A percentile compares a stretch with the other conserved stretches of the same genome.
phyloP scores from a whole-genome alignment of 2,113 vertebrate genomes.

The Sphyrna mokarran region DNA sequence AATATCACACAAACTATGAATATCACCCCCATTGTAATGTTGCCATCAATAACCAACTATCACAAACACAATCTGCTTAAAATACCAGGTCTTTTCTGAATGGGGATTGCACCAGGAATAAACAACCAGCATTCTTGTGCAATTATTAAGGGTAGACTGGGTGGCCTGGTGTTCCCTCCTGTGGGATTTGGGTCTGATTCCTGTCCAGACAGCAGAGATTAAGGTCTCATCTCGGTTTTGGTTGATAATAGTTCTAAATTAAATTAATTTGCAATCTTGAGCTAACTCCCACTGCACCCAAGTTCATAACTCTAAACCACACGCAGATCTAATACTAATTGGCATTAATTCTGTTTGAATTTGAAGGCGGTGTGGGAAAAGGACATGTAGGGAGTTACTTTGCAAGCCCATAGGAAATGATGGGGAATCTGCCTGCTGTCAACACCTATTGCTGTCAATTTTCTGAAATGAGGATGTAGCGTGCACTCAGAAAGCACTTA shows the following conservation, averaged over 20 bases:
- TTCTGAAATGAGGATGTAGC: background rate
- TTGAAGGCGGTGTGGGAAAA: background rate
- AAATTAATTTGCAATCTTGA: background rate
- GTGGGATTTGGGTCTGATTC: background rate
- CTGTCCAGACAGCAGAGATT: background rate
- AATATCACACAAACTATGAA: background rate
- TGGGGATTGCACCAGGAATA: background rate
- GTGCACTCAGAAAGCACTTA: background rate
- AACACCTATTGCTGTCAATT: background rate
- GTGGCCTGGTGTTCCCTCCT: background rate
- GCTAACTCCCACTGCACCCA: background rate
- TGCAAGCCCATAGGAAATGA: background rate
- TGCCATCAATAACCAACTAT: background rate
- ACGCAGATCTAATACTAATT: background rate
- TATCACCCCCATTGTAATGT: background rate
- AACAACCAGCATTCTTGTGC: background rate
- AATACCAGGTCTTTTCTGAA: background rate
- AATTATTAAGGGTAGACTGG: conserved; percentile 8
- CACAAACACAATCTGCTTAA: background rate
- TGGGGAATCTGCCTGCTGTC: background rate
- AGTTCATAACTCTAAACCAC: background rate
- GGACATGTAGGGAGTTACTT: background rate
- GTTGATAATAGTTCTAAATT: background rate
- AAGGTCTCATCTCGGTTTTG: background rate
- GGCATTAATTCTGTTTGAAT: background rate